These are phyloP conservation scores for Akabosia matsudoensis DNA, from an alignment of 1,140 invertebrate genomes.

Conservation along the genomic window DNA sequence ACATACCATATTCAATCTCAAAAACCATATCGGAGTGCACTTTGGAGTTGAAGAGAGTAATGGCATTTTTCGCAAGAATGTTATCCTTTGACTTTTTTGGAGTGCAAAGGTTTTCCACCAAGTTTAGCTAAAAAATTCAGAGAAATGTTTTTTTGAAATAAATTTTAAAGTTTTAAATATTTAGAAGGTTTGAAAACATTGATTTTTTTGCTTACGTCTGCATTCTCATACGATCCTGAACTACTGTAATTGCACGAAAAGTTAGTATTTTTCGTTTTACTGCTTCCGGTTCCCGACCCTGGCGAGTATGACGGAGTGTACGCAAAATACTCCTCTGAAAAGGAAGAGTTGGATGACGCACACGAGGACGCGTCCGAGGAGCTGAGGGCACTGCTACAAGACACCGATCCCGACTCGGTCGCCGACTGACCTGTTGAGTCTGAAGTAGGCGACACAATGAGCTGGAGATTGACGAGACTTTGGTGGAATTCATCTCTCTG, in stretches of 20 bases:
- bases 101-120: conserved; percentile 62
- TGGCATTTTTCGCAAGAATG: conserved; percentile 57
- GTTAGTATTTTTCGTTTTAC: neutral
- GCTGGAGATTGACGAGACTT: conserved; percentile 57
- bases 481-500: conserved; percentile 61
- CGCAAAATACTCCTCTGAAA: neutral
- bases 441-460: conserved; percentile 50
- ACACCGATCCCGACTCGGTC: neutral
- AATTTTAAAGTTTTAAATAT: too few species aligned
- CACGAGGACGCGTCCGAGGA: neutral
- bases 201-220: neutral
- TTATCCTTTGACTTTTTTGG: conserved; percentile 59
- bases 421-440: neutral
- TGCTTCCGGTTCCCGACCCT: neutral
- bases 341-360: neutral
- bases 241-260: neutral
- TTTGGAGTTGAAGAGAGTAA: conserved; percentile 57
- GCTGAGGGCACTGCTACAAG: neutral
- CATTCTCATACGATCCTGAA: neutral
- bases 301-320: neutral
- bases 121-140: conserved; percentile 58
- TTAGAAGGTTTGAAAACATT: too few species aligned
- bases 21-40: conserved; percentile 64
- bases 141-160: too few species aligned
- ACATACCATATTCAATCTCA: conserved; percentile 58